Evolutionary conservation across 1,140 invertebrate species (phyloP).

Genomic region (Diploscapter pachys): DNA sequence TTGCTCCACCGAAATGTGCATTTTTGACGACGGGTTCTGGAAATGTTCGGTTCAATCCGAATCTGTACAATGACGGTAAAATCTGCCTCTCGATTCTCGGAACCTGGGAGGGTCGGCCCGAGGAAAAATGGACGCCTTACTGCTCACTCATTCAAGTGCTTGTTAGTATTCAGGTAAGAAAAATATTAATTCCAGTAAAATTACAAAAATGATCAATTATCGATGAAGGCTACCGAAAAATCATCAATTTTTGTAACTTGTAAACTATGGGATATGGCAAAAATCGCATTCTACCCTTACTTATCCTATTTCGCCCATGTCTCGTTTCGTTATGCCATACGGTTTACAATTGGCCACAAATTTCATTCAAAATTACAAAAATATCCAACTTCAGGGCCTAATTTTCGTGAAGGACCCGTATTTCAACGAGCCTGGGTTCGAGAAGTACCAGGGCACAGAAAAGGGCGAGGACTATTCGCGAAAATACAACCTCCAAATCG

Average conservation of each 20-base stretch:
- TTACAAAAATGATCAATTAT: too few relatives aligned
- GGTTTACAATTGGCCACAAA: neutral
- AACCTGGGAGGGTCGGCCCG: constrained; percentile 95
- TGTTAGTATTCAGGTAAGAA: constrained; percentile 78
- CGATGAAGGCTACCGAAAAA: too few relatives aligned
- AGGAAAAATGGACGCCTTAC: constrained; percentile 96
- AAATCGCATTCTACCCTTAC: too few relatives aligned
- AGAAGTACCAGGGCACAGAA: constrained; percentile 65
- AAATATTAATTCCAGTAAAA: neutral
- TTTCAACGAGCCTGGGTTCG: constrained; percentile 96
- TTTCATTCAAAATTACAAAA: neutral
- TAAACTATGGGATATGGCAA: too few relatives aligned
- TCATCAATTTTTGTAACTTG: too few relatives aligned
- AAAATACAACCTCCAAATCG: constrained; percentile 92
- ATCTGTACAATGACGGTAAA: constrained; percentile 68
- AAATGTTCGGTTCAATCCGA: constrained; percentile 68
- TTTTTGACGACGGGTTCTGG: constrained; percentile 68
- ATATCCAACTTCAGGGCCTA: constrained; percentile 65
- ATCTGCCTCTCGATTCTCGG: constrained; percentile 69
- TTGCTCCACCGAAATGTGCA: constrained; percentile 66
- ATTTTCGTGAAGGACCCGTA: constrained; percentile 93
- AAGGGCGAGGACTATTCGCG: constrained; percentile 62
- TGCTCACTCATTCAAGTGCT: constrained; percentile 82
- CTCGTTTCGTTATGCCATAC: neutral
- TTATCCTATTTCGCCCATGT: too few relatives aligned